A percentile compares a stretch with the other conserved stretches of the same genome.
Conservation (phyloP, 2,113 vertebrate species). For the Lanius ludovicianus region DNA sequence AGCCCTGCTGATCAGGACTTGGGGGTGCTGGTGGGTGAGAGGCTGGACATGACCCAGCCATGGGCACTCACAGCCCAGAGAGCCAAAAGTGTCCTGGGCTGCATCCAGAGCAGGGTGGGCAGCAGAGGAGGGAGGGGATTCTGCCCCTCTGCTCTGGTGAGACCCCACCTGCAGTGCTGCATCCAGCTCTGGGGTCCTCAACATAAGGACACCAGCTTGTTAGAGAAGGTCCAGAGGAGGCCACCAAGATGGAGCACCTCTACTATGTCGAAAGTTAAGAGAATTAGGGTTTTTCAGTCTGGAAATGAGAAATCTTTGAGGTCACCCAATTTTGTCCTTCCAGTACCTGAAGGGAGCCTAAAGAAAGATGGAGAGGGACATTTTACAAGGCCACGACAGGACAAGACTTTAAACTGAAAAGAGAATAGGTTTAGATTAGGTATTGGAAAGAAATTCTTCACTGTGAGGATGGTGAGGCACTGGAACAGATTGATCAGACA, state of each 20-base stretch:
- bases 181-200: background rate
- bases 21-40: background rate
- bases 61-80: background rate
- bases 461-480: background rate
- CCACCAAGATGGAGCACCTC: background rate
- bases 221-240: background rate
- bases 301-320: background rate
- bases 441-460: background rate
- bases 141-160: background rate
- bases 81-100: background rate
- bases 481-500: background rate
- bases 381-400: background rate
- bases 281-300: background rate
- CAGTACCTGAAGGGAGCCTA: background rate
- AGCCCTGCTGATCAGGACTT: background rate
- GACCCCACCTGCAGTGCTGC: accelerated
- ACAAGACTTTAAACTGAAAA: background rate
- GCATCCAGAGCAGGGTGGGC: accelerated
- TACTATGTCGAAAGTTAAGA: background rate
- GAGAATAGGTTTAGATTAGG: background rate
- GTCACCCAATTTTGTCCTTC: background rate
- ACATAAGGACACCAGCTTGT: background rate
- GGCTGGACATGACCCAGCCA: background rate
- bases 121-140: background rate
- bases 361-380: background rate